A percentile compares a stretch with the other conserved stretches of the same genome.
Conservation (phyloP, 2,113 vertebrate species). For the Phylloscopus trochiloides region DNA sequence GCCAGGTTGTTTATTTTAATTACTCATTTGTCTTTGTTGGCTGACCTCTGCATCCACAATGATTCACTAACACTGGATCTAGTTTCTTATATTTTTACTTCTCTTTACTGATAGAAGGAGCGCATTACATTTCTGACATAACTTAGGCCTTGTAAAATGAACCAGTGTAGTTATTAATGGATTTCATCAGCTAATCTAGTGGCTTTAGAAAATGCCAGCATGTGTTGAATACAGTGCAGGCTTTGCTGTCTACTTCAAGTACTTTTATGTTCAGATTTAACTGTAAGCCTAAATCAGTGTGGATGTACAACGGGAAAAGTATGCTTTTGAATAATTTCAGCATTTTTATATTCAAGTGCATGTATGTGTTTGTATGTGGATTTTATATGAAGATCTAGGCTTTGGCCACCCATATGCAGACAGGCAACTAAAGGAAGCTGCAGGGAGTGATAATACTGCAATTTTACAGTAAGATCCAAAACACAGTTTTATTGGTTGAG, state of each 20-base stretch:
- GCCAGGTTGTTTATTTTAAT: constrained; percentile 19
- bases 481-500: not conserved
- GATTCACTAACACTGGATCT: not conserved
- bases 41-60: constrained; percentile 21
- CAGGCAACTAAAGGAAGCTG: not conserved
- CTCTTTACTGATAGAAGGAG: not conserved
- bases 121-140: constrained; percentile 30
- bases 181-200: constrained; percentile 22
- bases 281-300: not conserved
- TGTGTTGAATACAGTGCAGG: not conserved
- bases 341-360: not conserved
- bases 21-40: constrained; percentile 23
- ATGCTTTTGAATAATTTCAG: not conserved
- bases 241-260: not conserved
- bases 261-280: not conserved
- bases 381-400: not conserved
- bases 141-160: constrained; percentile 19
- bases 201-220: constrained; percentile 22
- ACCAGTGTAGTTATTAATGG: constrained; percentile 30
- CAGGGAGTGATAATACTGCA: not conserved
- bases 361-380: not conserved
- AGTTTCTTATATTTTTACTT: constrained; percentile 32
- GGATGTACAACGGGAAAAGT: not conserved
- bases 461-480: not conserved
- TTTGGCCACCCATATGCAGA: not conserved